phyloP scores from a whole-genome alignment of 2,888 invertebrate species.

The Elmis aenea region DNA sequence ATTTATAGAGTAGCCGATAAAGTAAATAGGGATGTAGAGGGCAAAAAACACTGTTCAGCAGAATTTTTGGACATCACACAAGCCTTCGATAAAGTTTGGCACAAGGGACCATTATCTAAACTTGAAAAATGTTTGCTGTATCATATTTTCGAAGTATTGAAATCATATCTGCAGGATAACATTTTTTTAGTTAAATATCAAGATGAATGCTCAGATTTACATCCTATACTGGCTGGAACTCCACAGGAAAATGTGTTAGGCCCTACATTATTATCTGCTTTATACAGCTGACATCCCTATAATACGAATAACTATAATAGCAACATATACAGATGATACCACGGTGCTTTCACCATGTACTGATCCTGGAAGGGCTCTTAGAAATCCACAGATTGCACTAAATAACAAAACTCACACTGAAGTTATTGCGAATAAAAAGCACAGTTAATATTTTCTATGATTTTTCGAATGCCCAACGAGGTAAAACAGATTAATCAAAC shows the following conservation, averaged over 20 bases:
- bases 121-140: slow-evolving; percentile 1
- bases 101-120: no score
- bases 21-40: not conserved
- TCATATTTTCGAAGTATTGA: slow-evolving; percentile 1
- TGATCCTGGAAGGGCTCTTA: no score
- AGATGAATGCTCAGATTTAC: not conserved
- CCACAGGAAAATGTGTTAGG: not conserved
- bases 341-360: no score
- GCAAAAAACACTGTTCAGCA: slow-evolving; percentile 1
- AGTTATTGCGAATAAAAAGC: no score
- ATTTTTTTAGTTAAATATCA: slow-evolving; percentile 1
- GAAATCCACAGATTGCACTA: no score
- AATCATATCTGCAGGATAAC: not conserved
- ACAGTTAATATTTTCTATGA: no score
- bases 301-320: not conserved
- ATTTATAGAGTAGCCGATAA: not conserved
- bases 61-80: not conserved
- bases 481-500: no score
- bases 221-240: no score
- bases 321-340: no score
- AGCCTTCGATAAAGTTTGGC: no score
- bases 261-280: slow-evolving; percentile 1
- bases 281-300: not conserved
- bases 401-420: no score
- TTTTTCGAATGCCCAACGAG: no score